Conservation (phyloP, 1,140 invertebrate genomes). For the Archivesica marissinica region DNA sequence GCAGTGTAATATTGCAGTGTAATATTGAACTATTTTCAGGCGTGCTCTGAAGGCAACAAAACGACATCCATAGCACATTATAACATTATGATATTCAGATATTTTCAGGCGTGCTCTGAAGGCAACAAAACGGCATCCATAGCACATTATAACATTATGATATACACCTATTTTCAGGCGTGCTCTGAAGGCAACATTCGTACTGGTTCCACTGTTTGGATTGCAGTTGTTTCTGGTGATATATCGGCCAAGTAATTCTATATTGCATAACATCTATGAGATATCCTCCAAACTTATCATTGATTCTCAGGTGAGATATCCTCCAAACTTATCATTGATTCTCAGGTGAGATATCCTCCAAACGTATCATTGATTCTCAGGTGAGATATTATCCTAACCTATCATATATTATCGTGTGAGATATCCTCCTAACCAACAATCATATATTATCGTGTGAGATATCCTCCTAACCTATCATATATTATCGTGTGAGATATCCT, state of each 20-base stretch:
- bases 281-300: conserved; percentile 69
- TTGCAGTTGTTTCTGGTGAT: conserved; percentile 94
- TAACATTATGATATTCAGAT: no score
- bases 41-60: no score
- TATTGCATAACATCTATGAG: conserved; percentile 67
- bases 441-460: no score
- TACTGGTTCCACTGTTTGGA: conserved; percentile 90
- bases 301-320: conserved; percentile 75
- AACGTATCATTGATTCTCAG: conserved; percentile 68
- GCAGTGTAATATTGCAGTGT: no score
- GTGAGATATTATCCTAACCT: conserved; percentile 64
- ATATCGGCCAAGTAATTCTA: conserved; percentile 86
- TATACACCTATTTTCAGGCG: conserved; percentile 75
- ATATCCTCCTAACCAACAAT: no score
- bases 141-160: no score
- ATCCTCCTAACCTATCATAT: no score
- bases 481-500: no score
- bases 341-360: conserved; percentile 73
- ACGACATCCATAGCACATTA: no score
- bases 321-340: conserved; percentile 69
- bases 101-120: no score
- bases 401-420: conserved; percentile 66
- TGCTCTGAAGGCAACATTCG: conserved; percentile 88
- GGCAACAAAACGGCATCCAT: no score
- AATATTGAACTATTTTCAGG: no score